These are phyloP conservation scores for Caradrina clavipalpis DNA, from an alignment of 2,888 invertebrate species.

Conservation along the genomic window DNA sequence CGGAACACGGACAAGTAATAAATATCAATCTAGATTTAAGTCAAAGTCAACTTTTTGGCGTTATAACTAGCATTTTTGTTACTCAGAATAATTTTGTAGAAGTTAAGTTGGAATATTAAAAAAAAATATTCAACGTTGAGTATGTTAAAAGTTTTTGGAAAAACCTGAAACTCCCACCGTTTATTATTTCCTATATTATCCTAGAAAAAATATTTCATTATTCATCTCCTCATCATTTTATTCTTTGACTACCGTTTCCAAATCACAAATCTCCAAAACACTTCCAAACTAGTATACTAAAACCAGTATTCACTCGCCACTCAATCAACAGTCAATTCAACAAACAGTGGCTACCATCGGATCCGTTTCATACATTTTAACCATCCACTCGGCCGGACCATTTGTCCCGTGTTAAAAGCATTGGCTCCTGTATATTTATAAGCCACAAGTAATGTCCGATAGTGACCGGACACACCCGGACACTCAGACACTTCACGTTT, in stretches of 20 bases:
- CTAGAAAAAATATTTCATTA: too few species aligned
- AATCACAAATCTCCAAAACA: not conserved
- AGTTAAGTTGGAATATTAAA: too few species aligned
- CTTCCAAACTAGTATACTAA: not conserved
- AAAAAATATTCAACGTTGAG: too few species aligned
- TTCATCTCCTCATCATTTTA: too few species aligned
- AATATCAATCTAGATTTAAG: too few species aligned
- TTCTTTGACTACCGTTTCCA: not conserved
- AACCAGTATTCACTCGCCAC: not conserved
- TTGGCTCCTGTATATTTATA: constrained; percentile 91
- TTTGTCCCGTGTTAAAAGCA: constrained; percentile 88
- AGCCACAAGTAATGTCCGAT: constrained; percentile 67
- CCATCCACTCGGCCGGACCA: constrained; percentile 69
- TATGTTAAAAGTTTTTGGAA: too few species aligned
- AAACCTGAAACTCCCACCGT: too few species aligned
- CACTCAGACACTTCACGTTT: constrained; percentile 45
- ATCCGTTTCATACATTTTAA: constrained; percentile 88
- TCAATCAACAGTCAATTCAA: constrained; percentile 52
- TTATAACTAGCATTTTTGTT: too few species aligned
- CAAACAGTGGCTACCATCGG: constrained; percentile 31
- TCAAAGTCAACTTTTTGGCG: too few species aligned
- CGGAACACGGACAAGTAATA: too few species aligned
- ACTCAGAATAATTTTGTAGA: too few species aligned
- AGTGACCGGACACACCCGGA: constrained; percentile 43
- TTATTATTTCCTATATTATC: too few species aligned